Conservation (phyloP, 2,888 invertebrate species). For the Apeira syringaria region DNA sequence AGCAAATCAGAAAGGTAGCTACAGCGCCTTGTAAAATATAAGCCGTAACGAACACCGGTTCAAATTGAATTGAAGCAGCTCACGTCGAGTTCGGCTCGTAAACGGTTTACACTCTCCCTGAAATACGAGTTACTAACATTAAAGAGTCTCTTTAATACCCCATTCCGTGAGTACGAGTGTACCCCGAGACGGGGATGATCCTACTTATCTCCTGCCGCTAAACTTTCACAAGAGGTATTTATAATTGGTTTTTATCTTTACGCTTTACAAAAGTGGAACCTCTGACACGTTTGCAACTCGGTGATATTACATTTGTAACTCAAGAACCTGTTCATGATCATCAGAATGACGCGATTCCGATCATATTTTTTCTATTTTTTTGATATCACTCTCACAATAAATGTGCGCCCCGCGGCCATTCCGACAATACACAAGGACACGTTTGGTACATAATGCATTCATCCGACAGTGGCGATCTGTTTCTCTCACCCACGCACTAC, state of each 20-base stretch:
- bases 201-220: constrained; percentile 41
- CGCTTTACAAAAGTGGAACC: not conserved
- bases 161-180: constrained; percentile 50
- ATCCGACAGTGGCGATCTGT: too few species aligned
- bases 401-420: too few species aligned
- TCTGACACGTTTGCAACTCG: too few species aligned
- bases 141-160: constrained; percentile 58
- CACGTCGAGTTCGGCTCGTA: constrained; percentile 64
- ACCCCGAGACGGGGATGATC: constrained; percentile 47
- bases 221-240: constrained; percentile 29
- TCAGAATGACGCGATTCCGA: too few species aligned
- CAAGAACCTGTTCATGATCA: too few species aligned
- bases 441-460: too few species aligned
- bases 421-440: too few species aligned
- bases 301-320: too few species aligned
- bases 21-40: constrained; percentile 15
- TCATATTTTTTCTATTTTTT: too few species aligned
- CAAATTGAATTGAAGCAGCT: constrained; percentile 60
- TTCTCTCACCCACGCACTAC: too few species aligned
- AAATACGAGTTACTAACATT: constrained; percentile 63
- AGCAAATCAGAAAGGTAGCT: constrained; percentile 12
- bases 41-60: constrained; percentile 38
- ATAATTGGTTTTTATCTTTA: constrained; percentile 25
- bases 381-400: too few species aligned
- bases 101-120: constrained; percentile 63